Conservation (phyloP, 2,888 invertebrate species). For the Lagria hirta region DNA sequence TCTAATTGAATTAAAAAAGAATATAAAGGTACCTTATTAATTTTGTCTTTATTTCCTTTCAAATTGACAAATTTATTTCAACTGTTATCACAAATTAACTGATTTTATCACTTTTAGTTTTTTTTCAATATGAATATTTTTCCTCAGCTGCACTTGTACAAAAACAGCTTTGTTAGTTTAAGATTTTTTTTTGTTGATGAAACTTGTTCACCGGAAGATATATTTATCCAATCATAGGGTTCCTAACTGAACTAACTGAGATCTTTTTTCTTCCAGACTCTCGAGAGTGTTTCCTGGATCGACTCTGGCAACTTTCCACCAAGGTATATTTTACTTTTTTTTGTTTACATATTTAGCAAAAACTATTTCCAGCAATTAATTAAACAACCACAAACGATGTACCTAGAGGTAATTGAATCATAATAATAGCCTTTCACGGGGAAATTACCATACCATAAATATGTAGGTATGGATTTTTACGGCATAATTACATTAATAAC, state of each 20-base stretch:
- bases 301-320: constrained; percentile 77
- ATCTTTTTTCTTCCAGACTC: constrained; percentile 65
- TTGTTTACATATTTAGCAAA: constrained; percentile 6
- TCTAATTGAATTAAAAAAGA: too few relatives aligned
- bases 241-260: constrained; percentile 15
- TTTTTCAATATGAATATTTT: constrained; percentile 16
- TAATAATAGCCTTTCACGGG: too few relatives aligned
- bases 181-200: constrained; percentile 9
- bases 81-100: constrained; percentile 2
- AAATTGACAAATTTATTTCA: constrained; percentile 15
- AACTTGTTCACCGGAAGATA: constrained; percentile 36
- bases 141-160: constrained; percentile 4
- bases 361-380: constrained; percentile 4
- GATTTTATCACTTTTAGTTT: not conserved
- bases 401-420: too few relatives aligned
- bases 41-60: too few relatives aligned
- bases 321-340: constrained; percentile 64
- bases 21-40: too few relatives aligned
- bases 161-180: constrained; percentile 16
- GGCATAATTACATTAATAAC: too few relatives aligned
- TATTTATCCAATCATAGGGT: constrained; percentile 37
- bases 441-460: too few relatives aligned
- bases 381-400: too few relatives aligned
- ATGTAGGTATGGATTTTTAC: too few relatives aligned
- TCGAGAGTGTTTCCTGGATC: constrained; percentile 78